phyloP scores from a whole-genome alignment of 1,140 invertebrate species.

The Reticulitermes speratus region DNA sequence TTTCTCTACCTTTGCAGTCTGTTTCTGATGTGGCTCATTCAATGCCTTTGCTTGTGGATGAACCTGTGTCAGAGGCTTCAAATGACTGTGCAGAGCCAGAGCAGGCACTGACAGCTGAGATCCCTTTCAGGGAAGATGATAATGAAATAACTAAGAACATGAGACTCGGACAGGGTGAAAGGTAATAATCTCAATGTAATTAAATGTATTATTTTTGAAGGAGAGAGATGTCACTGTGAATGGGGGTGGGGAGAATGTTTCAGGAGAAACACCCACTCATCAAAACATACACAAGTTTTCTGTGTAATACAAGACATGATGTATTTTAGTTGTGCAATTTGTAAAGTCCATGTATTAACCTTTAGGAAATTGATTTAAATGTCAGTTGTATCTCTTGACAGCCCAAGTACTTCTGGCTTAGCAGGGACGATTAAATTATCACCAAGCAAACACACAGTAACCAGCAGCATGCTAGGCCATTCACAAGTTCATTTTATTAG shows the following conservation, averaged over 20 bases:
- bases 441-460: no score
- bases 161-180: slow-evolving; percentile 9
- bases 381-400: no score
- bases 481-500: no score
- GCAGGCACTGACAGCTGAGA: background rate
- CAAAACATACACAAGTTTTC: background rate
- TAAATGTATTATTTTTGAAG: slow-evolving; percentile 18
- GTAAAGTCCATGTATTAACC: no score
- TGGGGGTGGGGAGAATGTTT: background rate
- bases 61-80: background rate
- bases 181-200: slow-evolving; percentile 12
- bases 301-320: background rate
- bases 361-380: no score
- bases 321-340: no score
- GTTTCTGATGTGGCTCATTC: background rate
- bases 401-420: no score
- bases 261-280: no score
- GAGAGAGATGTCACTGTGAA: background rate
- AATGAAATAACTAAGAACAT: background rate
- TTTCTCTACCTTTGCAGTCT: background rate
- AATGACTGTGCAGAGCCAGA: background rate
- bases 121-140: slow-evolving; percentile 10
- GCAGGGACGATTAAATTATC: no score
- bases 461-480: no score
- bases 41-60: slow-evolving; percentile 24